Evolutionary conservation across 2,113 vertebrate genomes (phyloP), one percentile per base, ranked within the genome.

Genomic region (Ophthalmolycus amberensis): DNA sequence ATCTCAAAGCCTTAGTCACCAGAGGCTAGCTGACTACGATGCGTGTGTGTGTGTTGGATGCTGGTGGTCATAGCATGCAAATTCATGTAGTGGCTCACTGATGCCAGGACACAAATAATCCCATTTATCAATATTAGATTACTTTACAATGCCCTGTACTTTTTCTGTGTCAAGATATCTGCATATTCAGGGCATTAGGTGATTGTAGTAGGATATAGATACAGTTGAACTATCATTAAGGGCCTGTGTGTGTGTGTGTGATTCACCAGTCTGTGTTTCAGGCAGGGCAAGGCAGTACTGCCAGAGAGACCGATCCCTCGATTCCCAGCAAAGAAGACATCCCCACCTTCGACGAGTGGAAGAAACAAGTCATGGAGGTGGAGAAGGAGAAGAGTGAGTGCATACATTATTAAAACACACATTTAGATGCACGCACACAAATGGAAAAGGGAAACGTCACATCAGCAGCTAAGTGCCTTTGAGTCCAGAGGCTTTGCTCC

Each of bases 281-380:
- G 95, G 48, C 38, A 9, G 73, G n/a, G 37, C 96, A 96, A 54
- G 90, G 93, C 42, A 93, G 88, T 37, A 90, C 93, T 78, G 58
- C 89, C 59, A 94, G 89, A 84, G 97, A 97, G 89, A 92, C 95
- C 29, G 97, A 99, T 77, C 95, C 97, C 52, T 93, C 95, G 0
- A 95, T 96, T 78, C 95, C 96, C 78, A 91, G 95, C 77, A 98
- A 99, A 94, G 97, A 99, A 84, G 98, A 98, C 93, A 99, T 99
- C 94, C 98, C 98, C 71, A 99, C 98, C 6, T 99, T 99, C 80
- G 98, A 99, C 85, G 98, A 99, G 89, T 99, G 98, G 98, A 99
- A 99, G 90, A 99, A 99, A 90, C 97, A 99, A 91, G 97, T 99
- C 84, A 97, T 99, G 98, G 97, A 99, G 94, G 98, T 98, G 80